A percentile compares a stretch with the other conserved stretches of the same genome.
phyloP scores from a whole-genome alignment of 1,140 invertebrate species.

The Drosophila subpulchrella region DNA sequence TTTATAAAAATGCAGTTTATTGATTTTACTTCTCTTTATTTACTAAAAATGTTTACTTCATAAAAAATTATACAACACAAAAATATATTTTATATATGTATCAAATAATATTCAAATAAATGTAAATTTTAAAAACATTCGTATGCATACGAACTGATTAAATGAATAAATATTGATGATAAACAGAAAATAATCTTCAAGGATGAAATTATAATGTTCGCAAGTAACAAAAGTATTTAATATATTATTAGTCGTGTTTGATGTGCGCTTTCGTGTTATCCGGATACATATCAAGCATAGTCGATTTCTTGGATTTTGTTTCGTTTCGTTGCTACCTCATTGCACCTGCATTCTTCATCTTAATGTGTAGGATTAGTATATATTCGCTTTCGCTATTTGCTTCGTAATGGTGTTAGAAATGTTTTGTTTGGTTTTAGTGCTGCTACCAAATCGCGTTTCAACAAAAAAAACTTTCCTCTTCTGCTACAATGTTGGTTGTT shows the following conservation, averaged over 20 bases:
- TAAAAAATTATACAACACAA: slow-evolving; percentile 82
- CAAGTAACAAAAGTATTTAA: slow-evolving; percentile 56
- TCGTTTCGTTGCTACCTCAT: slow-evolving; percentile 80
- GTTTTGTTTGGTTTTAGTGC: slow-evolving; percentile 55
- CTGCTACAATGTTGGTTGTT: slow-evolving; percentile 63
- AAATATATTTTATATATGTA: slow-evolving; percentile 65
- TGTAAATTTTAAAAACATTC: slow-evolving; percentile 63
- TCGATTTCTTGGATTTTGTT: slow-evolving; percentile 63
- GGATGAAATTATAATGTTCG: slow-evolving; percentile 37
- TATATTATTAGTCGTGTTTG: slow-evolving; percentile 69
- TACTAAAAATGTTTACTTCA: slow-evolving; percentile 77
- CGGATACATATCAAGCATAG: slow-evolving; percentile 67
- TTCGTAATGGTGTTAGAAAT: slow-evolving; percentile 69
- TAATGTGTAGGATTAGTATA: slow-evolving; percentile 69
- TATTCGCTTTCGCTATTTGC: slow-evolving; percentile 65
- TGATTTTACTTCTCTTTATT: slow-evolving; percentile 66
- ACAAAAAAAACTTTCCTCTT: slow-evolving; percentile 56
- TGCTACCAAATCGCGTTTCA: slow-evolving; percentile 78
- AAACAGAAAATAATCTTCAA: slow-evolving; percentile 47
- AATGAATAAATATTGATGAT: slow-evolving; percentile 63
- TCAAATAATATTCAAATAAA: slow-evolving; percentile 72
- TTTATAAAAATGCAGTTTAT: neutral
- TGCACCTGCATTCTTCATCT: slow-evolving; percentile 50
- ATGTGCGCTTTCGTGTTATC: slow-evolving; percentile 78
- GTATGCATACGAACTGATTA: slow-evolving; percentile 73